Base-by-base conservation (phyloP, 2,797 vertebrate genomes). In the Liparis tanakae region DNA sequence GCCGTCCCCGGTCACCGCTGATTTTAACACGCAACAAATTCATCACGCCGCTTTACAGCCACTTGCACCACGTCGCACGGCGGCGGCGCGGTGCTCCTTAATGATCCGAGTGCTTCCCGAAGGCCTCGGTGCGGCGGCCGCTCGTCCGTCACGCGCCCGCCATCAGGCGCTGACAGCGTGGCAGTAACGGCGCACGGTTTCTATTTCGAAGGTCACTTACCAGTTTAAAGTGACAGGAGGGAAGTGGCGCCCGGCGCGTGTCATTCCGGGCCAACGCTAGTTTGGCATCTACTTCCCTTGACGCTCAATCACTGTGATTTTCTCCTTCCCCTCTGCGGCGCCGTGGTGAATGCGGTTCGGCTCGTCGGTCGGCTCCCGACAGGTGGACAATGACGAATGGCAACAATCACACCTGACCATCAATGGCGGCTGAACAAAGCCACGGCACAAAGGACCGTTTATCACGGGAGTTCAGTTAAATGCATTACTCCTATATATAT, bases 231-330 rank as follows among this genome's bases (percentile, higher is more conserved):
- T 88, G 87, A 88, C 84, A 76, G 79, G 70, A 3, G 83, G 68
- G 37, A 80, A 86, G 85, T 61, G 20, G 67, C 74, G 83, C 50
- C 78, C 71, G 36, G 83, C 62, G 84, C 88, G 87, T 88, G 87
- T 88, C 89, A 86, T 79, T 85, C 75, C 14, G 44, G 79, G 79
- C 79, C 70, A 83, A 84, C 72, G 67, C 67, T 74, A 77, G 79
- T 85, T 91, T 89, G 91, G 91, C 90, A 89, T 78, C 83, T 77
- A 88, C 91, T 88, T 89, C 90, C 89, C 81, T 77, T 77, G 87
- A 88, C 72, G 81, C 82, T 93, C 88, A 90, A 86, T 91, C 89
- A 88, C 81, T 39, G 76, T 79, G 87, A 82, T 84, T 85, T 89
- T 76, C 74, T 67, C 74, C 85, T 87, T 82, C 82, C 82, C 78